A percentile compares a stretch with the other conserved stretches of the same genome.
Evolutionary conservation across 2,888 invertebrate genomes (phyloP).

Genomic region (Neuroscelio doddi): DNA sequence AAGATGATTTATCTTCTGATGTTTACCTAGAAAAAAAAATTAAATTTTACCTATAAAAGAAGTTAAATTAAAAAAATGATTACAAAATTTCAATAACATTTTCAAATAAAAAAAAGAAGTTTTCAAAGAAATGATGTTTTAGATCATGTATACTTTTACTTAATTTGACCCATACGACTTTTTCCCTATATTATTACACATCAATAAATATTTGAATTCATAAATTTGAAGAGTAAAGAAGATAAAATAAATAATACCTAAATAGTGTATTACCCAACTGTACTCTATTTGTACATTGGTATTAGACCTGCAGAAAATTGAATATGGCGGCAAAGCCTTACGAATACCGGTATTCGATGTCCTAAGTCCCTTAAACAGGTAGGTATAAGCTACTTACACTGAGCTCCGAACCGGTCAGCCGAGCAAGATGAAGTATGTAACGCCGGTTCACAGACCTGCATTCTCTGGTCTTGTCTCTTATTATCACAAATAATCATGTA

Average conservation of each 20-base stretch:
- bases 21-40: too few species aligned
- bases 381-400: conserved; percentile 30
- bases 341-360: conserved; percentile 42
- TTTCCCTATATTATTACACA: too few species aligned
- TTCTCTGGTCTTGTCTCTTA: conserved; percentile 12
- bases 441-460: conserved; percentile 12
- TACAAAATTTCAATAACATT: too few species aligned
- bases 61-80: too few species aligned
- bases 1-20: too few species aligned
- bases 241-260: not conserved
- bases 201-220: too few species aligned
- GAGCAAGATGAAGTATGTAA: conserved; percentile 20
- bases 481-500: conserved; percentile 36
- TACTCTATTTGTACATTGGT: conserved; percentile 29
- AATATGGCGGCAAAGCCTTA: conserved; percentile 46
- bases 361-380: conserved; percentile 44
- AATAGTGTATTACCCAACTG: conserved; percentile 31
- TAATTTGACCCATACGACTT: too few species aligned
- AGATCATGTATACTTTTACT: too few species aligned
- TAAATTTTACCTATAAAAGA: too few species aligned
- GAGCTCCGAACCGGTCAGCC: conserved; percentile 23
- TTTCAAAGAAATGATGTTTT: too few species aligned
- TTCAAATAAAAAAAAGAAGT: too few species aligned
- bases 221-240: too few species aligned
- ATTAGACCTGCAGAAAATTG: conserved; percentile 28